A percentile compares a stretch with the other conserved stretches of the same genome.
Conservation (phyloP, 30 jellyfish, hydroid and myxozoan genomes). For the Catostylus mosaicus region DNA sequence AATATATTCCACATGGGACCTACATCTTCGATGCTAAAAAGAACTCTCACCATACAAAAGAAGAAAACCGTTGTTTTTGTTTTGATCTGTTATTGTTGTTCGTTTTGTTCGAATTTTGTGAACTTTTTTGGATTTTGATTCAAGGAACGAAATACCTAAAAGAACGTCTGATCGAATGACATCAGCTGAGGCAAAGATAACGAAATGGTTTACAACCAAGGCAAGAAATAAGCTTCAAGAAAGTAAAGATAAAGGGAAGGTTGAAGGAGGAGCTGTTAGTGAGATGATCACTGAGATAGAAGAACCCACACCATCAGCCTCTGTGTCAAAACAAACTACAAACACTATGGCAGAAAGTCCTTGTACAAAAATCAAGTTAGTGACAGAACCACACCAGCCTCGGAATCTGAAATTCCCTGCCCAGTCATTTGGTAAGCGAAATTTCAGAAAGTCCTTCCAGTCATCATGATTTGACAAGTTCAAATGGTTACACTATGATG, state of each 20-base stretch:
- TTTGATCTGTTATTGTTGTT: too few relatives aligned
- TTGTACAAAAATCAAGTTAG: constrained; percentile 27
- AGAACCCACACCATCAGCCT: constrained; percentile 50
- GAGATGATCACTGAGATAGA: constrained; percentile 53
- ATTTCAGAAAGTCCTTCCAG: constrained; percentile 39
- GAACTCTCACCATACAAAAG: too few relatives aligned
- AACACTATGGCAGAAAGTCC: constrained; percentile 34
- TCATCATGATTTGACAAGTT: constrained; percentile 52
- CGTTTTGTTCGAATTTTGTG: constrained; percentile 12
- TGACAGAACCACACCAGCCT: constrained; percentile 72
- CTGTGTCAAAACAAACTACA: constrained; percentile 26
- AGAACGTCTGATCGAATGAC: constrained; percentile 30
- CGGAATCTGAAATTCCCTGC: constrained; percentile 50
- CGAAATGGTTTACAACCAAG: constrained; percentile 19
- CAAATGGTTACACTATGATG: constrained; percentile 60
- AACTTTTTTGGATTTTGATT: background rate
- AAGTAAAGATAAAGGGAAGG: constrained; percentile 36
- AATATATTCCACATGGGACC: too few relatives aligned
- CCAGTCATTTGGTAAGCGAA: constrained; percentile 41
- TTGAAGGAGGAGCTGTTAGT: constrained; percentile 34
- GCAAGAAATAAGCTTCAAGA: constrained; percentile 42
- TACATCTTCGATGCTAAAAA: too few relatives aligned
- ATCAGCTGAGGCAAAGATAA: constrained; percentile 28
- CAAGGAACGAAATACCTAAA: constrained; percentile 15
- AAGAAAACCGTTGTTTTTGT: too few relatives aligned